Evolutionary conservation across 2,888 invertebrate species (phyloP), one percentile per base, ranked within the genome.

Genomic region (Himalopsyche anomala): DNA sequence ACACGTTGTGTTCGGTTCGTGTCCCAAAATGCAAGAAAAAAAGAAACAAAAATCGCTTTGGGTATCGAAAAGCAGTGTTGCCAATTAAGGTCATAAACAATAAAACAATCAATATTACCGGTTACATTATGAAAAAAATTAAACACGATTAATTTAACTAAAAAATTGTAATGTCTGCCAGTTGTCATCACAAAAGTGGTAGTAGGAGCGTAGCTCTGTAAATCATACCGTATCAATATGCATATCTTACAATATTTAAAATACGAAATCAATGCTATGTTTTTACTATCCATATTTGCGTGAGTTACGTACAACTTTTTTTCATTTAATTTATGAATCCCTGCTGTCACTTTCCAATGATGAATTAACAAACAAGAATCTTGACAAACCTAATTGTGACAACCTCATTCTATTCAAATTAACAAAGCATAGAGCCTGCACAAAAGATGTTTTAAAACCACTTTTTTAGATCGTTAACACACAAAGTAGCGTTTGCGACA

Each of bases 391-490:
- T 69, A 69, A 69, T 69, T 69, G 69, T 28, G 69, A 69, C 69
- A 69, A 69, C 69, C 69, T 69, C 69, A 69, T 69, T 69, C 69
- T 69, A 69, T 69, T 69, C 69, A 69, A 69, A 69, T 69, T 69
- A 69, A 69, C 28, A 69, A 69, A 69, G 69, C 69, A 69, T 2
- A 69, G 36, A 69, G 28, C 36, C 69, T 69, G 69, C 69, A 69
- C 69, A 69, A 69, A 69, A 69, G 69, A 69, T 28, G 28, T 69
- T 36, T 69, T 36, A 69, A 36, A 69, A 69, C 5, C 36, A n/a
- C 5, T 28, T 69, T 69, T 69, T 69, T 69, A 69, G 69, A 69
- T 69, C 69, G 69, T 69, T 69, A 69, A 36, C 69, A 69, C 69
- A 28, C 69, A 69, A 69, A 69, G 69, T 11, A 69, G 28, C 28